Conservation (phyloP, 2,113 vertebrate species). For the Callaeas wilsoni region DNA sequence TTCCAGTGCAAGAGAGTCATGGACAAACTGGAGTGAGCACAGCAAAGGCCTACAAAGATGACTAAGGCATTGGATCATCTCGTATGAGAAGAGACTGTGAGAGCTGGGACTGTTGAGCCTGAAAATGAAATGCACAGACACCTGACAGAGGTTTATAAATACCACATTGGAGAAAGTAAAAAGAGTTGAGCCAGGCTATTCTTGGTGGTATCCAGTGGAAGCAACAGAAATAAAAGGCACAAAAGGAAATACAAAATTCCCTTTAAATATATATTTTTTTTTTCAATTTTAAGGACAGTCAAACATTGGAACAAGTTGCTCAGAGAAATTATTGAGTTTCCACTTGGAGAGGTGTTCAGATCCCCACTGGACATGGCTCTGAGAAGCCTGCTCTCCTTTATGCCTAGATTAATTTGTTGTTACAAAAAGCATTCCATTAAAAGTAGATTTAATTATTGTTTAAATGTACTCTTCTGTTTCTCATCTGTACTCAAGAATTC, state of each 20-base stretch:
- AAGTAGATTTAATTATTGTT: neutral
- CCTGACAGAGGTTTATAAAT: neutral
- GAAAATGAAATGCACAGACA: neutral
- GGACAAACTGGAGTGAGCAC: neutral
- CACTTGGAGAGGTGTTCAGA: neutral
- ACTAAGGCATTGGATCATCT: neutral
- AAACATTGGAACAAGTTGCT: neutral
- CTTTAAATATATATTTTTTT: neutral
- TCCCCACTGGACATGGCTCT: neutral
- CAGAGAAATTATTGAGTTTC: neutral
- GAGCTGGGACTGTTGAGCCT: rapidly evolving
- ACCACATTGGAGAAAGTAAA: neutral
- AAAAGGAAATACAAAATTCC: neutral
- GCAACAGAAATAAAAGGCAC: neutral
- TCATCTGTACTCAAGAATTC: neutral
- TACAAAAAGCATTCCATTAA: neutral
- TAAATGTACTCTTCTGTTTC: neutral
- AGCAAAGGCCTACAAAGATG: neutral
- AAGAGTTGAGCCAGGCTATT: neutral
- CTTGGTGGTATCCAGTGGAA: neutral
- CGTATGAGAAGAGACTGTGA: rapidly evolving
- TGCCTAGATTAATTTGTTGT: neutral
- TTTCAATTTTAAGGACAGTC: too few species aligned
- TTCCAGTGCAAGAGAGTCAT: neutral
- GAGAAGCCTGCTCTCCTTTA: neutral